These are phyloP conservation scores for Batillaria attramentaria DNA, from an alignment of 1,140 invertebrate species.

Conservation along the genomic window DNA sequence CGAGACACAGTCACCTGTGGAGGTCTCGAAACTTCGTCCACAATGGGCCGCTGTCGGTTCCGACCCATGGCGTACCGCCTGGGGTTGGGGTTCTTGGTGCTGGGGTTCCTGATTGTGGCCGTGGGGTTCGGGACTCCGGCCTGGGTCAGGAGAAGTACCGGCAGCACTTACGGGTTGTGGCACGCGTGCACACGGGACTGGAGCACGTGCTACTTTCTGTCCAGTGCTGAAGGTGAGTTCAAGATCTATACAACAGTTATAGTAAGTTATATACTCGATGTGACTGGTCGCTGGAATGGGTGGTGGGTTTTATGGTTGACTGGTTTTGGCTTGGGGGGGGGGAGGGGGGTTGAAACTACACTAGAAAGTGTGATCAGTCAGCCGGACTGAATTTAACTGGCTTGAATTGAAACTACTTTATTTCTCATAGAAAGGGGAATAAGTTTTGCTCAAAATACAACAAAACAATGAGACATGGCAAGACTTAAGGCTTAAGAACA, in stretches of 20 bases:
- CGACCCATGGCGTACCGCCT: slow-evolving; percentile 26
- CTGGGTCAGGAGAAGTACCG: slow-evolving; percentile 4
- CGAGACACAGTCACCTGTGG: too few species aligned
- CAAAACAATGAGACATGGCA: too few species aligned
- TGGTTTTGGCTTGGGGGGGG: not conserved
- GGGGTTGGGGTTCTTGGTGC: not conserved
- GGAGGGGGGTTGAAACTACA: not conserved
- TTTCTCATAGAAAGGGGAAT: not conserved
- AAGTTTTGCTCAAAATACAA: too few species aligned
- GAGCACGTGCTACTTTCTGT: not conserved
- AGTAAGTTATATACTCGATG: too few species aligned
- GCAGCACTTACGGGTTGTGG: slow-evolving; percentile 25
- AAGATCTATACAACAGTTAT: too few species aligned
- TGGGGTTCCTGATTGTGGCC: slow-evolving; percentile 18
- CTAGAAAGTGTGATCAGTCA: not conserved
- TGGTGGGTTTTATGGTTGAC: not conserved
- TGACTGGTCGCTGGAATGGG: too few species aligned
- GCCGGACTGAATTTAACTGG: too few species aligned
- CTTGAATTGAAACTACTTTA: not conserved
- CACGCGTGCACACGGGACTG: slow-evolving; percentile 14
- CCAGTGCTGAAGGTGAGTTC: too few species aligned
- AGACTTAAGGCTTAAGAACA: too few species aligned
- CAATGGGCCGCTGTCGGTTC: slow-evolving; percentile 24
- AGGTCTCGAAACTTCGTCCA: too few species aligned
- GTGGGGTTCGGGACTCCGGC: slow-evolving; percentile 19